phyloP scores from a whole-genome alignment of 2,797 vertebrate species.

The Lagodon rhomboides region DNA sequence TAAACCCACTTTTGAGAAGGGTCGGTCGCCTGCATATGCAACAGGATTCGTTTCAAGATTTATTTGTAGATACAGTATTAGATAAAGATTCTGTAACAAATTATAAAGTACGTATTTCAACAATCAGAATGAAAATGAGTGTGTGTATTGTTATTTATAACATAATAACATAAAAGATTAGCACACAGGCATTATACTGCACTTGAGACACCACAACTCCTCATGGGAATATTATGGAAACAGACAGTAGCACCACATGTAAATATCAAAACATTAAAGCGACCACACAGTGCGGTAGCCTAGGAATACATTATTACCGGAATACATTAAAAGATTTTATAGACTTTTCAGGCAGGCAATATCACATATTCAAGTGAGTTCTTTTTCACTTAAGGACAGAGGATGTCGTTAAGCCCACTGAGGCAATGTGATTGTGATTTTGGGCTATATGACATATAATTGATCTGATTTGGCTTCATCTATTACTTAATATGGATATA shows the following conservation, averaged over 20 bases:
- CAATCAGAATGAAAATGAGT: neutral
- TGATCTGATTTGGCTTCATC: neutral
- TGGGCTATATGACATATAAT: no score
- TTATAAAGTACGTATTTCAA: neutral
- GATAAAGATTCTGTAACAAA: no score
- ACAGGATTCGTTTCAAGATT: neutral
- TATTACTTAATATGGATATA: neutral
- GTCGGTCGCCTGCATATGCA: conserved; percentile 2
- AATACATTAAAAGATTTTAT: conserved; percentile 14
- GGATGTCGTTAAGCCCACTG: no score
- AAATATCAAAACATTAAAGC: neutral
- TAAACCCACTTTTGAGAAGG: neutral
- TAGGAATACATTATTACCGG: neutral
- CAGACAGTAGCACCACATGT: neutral
- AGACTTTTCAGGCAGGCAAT: conserved; percentile 4
- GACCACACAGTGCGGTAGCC: neutral
- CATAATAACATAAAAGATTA: neutral
- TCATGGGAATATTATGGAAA: neutral
- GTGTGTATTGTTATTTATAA: no score
- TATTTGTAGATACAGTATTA: neutral
- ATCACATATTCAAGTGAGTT: neutral
- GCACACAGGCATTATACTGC: neutral
- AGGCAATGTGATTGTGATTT: no score
- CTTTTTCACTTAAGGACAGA: no score
- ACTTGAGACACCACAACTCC: neutral